Base-by-base conservation (phyloP, 1,140 invertebrate genomes). In the Drosophila pallidifrons region DNA sequence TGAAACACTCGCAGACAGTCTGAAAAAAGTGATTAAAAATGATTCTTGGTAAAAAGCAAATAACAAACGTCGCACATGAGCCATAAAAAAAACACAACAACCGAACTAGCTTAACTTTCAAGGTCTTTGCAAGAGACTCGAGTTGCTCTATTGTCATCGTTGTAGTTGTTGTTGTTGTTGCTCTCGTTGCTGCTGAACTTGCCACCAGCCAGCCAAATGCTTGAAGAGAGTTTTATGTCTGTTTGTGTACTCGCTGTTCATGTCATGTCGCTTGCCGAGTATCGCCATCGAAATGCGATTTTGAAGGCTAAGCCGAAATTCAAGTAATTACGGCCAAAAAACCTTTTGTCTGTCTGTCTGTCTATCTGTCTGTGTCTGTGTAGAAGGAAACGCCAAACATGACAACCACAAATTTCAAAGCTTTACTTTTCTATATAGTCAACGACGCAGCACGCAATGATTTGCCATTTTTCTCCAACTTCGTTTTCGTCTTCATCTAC, bases 41-140 rank as follows among this genome's bases (percentile, higher is more conserved):
- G 71, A 91, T 86, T 90, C 79, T 90, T 80, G 82, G 76, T 90
- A 90, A 87, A 57, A 57, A 67, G 57, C 77, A 83, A 68, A 67
- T 54, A 79, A 86, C 67, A 76, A 70, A 71, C 35, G 58, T 54
- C 43, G 52, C 45, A 87, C 59, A 78, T 69, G 79, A 86, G 68
- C 76, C 64, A 78, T 61, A 76, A 67, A 77, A 43, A 25, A 25
- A 25, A 25, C 20, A 25, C 20, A 25, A 86, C 52, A 78, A 77
- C 61, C 58, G 67, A 78, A 79, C 82, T 82, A 82, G 77, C 77
- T 78, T 63, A 73, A 65, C 80, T 88, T 81, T 87, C 83, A 87
- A 87, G 83, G 83, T 87, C 83, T 88, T 73, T 32, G 63, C 47
- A 54, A 41, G 46, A 55, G 57, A 68, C 64, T 69, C 71, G 16